Evolutionary conservation across 2,888 invertebrate genomes (phyloP).

Genomic region (Leptura quadrifasciata): DNA sequence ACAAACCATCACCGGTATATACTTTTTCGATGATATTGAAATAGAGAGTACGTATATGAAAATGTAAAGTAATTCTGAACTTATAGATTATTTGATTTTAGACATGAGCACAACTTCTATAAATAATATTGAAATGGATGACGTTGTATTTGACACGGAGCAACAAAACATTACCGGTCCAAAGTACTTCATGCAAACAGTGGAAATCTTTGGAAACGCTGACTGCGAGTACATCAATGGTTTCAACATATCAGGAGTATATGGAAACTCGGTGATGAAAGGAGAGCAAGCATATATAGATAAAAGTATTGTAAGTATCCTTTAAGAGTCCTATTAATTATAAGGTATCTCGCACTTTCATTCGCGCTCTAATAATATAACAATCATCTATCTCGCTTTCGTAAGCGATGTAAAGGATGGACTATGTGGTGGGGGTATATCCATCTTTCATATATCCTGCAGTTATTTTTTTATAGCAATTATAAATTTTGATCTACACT

Average conservation of each 20-base stretch:
- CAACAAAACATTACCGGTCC: slow-evolving; percentile 63
- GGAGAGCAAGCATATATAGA: slow-evolving; percentile 50
- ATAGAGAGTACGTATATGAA: slow-evolving; percentile 58
- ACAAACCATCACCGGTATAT: slow-evolving; percentile 64
- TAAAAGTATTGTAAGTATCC: slow-evolving; percentile 60
- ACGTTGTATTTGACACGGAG: slow-evolving; percentile 67
- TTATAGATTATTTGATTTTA: slow-evolving; percentile 51
- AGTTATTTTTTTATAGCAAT: too few species aligned
- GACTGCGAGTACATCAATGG: slow-evolving; percentile 61
- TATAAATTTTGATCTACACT: too few species aligned
- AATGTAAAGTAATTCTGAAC: not conserved
- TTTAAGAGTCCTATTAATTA: too few species aligned
- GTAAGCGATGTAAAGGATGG: too few species aligned
- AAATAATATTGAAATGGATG: slow-evolving; percentile 64
- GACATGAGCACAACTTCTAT: slow-evolving; percentile 63
- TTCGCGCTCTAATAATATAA: too few species aligned
- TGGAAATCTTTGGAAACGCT: slow-evolving; percentile 63
- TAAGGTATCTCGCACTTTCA: too few species aligned
- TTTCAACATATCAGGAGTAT: slow-evolving; percentile 58
- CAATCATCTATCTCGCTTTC: too few species aligned
- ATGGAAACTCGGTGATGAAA: slow-evolving; percentile 57
- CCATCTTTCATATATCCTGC: too few species aligned
- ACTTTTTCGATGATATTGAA: slow-evolving; percentile 64
- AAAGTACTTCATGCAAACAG: slow-evolving; percentile 64
- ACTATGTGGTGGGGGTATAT: too few species aligned